These are phyloP conservation scores for Neuroterus valhalla DNA, from an alignment of 1,140 invertebrate genomes.

Conservation along the genomic window DNA sequence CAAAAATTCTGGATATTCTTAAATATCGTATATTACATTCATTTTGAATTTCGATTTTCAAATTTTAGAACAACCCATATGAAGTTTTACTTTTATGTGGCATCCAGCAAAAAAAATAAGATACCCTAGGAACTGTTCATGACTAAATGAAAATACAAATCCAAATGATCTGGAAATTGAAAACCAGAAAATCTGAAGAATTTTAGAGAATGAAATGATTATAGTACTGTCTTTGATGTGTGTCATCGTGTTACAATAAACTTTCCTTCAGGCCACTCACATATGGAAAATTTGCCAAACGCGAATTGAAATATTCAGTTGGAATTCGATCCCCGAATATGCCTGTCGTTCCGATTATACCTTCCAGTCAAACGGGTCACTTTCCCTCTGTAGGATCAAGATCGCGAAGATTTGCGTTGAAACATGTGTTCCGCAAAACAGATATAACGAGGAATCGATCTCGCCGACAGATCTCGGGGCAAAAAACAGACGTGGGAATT, in stretches of 20 bases:
- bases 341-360: constrained; percentile 27
- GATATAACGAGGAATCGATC: constrained; percentile 30
- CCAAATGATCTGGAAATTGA: no score
- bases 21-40: no score
- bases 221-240: not conserved
- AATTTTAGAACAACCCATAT: no score
- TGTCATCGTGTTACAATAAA: not conserved
- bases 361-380: constrained; percentile 24
- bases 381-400: constrained; percentile 16
- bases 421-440: constrained; percentile 30
- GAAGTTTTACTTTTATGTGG: no score
- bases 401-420: constrained; percentile 25
- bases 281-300: constrained; percentile 8
- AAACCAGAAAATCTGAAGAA: no score
- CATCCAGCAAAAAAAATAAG: no score
- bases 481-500: constrained; percentile 27
- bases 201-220: no score
- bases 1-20: no score
- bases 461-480: constrained; percentile 3
- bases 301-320: constrained; percentile 30
- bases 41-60: no score
- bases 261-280: not conserved
- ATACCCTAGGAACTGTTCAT: no score
- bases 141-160: no score
- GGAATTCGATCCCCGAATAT: constrained; percentile 30